Conservation (phyloP, 2,113 vertebrate species). For the Rhinoptilus africanus region DNA sequence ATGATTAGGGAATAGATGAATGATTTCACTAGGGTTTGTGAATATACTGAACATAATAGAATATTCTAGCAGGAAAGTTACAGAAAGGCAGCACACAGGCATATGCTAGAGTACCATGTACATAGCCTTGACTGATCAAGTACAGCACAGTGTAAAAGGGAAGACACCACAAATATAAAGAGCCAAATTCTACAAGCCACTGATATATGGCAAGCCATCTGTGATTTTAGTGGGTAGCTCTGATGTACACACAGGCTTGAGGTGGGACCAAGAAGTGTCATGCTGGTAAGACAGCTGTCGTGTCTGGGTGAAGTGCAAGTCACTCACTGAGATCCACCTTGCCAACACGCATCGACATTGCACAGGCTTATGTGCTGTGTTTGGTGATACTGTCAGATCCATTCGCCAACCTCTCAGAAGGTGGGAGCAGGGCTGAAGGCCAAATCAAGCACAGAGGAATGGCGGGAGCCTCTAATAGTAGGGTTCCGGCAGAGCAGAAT, state of each 20-base stretch:
- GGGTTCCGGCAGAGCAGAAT: neutral
- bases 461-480: neutral
- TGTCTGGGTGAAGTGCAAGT: neutral
- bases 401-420: neutral
- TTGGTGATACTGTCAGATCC: neutral
- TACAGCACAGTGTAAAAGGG: neutral
- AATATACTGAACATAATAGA: neutral
- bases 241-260: neutral
- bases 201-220: neutral
- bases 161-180: neutral
- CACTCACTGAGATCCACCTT: neutral
- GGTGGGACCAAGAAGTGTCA: neutral
- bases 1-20: neutral
- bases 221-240: neutral
- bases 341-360: neutral
- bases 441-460: neutral
- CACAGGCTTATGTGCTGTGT: neutral
- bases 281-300: neutral
- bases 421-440: neutral
- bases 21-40: neutral
- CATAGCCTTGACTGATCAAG: neutral
- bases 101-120: rapidly evolving
- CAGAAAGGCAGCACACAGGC: neutral
- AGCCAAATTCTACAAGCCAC: neutral
- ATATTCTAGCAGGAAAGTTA: neutral